Conservation (phyloP, 1,140 invertebrate species). For the Drosophila sp. region DNA sequence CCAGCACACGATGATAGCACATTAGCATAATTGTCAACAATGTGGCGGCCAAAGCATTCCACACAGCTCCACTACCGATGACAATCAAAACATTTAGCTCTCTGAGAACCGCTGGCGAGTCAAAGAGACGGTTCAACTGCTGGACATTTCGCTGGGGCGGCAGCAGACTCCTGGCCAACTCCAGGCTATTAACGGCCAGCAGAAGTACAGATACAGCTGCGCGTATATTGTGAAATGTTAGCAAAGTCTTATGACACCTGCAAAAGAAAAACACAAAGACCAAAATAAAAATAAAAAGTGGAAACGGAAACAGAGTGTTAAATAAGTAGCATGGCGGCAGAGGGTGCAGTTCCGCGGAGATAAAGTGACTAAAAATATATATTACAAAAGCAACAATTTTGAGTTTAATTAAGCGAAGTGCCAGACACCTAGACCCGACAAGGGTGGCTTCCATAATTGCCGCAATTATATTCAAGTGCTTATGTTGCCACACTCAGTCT, state of each 20-base stretch:
- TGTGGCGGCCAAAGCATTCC: slow-evolving; percentile 65
- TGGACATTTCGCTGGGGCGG: slow-evolving; percentile 49
- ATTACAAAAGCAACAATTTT: slow-evolving; percentile 53
- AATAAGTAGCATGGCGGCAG: slow-evolving; percentile 1
- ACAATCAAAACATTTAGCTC: slow-evolving; percentile 63
- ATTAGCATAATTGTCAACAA: slow-evolving; percentile 73
- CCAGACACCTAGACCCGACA: slow-evolving; percentile 8
- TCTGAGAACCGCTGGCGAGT: slow-evolving; percentile 26
- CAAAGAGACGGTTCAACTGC: slow-evolving; percentile 51
- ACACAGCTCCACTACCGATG: slow-evolving; percentile 56
- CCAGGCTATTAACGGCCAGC: slow-evolving; percentile 69
- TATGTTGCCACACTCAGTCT: slow-evolving; percentile 21
- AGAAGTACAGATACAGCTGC: slow-evolving; percentile 63
- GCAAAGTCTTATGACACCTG: slow-evolving; percentile 76
- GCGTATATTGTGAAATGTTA: slow-evolving; percentile 79
- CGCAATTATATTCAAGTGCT: slow-evolving; percentile 60
- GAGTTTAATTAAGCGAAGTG: slow-evolving; percentile 61
- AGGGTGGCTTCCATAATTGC: slow-evolving; percentile 46
- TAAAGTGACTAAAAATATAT: slow-evolving; percentile 35
- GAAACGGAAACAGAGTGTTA: slow-evolving; percentile 20
- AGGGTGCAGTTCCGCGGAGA: not conserved
- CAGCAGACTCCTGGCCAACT: slow-evolving; percentile 63
- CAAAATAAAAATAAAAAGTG: slow-evolving; percentile 26
- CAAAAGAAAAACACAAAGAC: slow-evolving; percentile 12
- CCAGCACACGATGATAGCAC: slow-evolving; percentile 75